A percentile compares a stretch with the other conserved stretches of the same genome.
These are phyloP conservation scores for Nemopilema nomurai DNA, from an alignment of 30 jellyfish, hydroid and myxozoan species.

Conservation along the genomic window DNA sequence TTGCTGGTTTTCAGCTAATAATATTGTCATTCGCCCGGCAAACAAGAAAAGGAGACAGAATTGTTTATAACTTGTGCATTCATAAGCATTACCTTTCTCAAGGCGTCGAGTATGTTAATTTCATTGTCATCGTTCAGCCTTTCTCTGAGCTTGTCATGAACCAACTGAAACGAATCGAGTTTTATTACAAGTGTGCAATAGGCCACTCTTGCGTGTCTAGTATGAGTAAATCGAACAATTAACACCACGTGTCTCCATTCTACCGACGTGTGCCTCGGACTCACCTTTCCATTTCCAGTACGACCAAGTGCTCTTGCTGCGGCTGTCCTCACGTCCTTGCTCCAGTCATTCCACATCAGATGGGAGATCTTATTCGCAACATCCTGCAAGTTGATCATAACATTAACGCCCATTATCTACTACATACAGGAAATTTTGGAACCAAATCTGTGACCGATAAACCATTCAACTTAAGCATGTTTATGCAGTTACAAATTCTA, in stretches of 20 bases:
- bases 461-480: too few species aligned
- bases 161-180: slow-evolving; percentile 56
- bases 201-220: neutral
- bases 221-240: neutral
- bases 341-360: slow-evolving; percentile 97
- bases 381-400: slow-evolving; percentile 60
- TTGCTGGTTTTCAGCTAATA: too few species aligned
- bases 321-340: slow-evolving; percentile 82
- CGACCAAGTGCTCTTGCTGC: slow-evolving; percentile 93
- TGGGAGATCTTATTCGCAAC: slow-evolving; percentile 80
- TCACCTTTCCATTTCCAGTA: slow-evolving; percentile 92
- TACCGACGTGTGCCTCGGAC: neutral
- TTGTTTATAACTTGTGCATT: neutral
- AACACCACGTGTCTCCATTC: neutral
- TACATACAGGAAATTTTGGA: too few species aligned
- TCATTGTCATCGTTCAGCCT: slow-evolving; percentile 70
- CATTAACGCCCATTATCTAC: too few species aligned
- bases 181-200: neutral
- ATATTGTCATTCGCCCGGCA: too few species aligned
- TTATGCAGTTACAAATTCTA: too few species aligned
- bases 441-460: too few species aligned
- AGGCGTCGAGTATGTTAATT: slow-evolving; percentile 73
- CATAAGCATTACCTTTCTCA: slow-evolving; percentile 60
- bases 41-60: neutral
- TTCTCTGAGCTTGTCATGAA: slow-evolving; percentile 80